phyloP scores from a whole-genome alignment of 2,888 invertebrate species.

The Nomada ruficornis region DNA sequence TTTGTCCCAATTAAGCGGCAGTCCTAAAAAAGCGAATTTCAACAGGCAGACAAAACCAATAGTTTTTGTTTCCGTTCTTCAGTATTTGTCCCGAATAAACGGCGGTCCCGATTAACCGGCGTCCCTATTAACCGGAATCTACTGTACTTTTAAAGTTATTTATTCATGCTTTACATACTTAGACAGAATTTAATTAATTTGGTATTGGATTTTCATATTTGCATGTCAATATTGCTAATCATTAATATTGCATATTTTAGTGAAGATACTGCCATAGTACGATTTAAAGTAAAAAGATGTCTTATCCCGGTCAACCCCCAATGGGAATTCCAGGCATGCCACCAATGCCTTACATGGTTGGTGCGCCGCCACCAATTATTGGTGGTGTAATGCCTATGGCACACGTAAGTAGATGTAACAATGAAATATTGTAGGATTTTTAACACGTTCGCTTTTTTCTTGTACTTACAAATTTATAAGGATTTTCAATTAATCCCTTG shows the following conservation, averaged over 20 bases:
- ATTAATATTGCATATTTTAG: slow-evolving; percentile 48
- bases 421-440: slow-evolving; percentile 14
- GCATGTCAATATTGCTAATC: background rate
- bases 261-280: slow-evolving; percentile 39
- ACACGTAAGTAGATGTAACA: slow-evolving; percentile 87
- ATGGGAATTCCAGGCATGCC: slow-evolving; percentile 90
- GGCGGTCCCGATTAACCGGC: too few species aligned
- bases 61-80: too few species aligned
- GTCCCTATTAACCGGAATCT: too few species aligned
- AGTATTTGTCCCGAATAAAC: too few species aligned
- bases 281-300: slow-evolving; percentile 86
- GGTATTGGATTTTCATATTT: background rate
- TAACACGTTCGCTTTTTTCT: slow-evolving; percentile 50
- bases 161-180: background rate
- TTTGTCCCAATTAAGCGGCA: too few species aligned
- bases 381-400: slow-evolving; percentile 90
- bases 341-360: slow-evolving; percentile 87
- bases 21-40: too few species aligned
- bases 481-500: slow-evolving; percentile 3
- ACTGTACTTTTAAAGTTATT: background rate
- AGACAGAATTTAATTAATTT: too few species aligned
- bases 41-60: too few species aligned
- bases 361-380: slow-evolving; percentile 89
- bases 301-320: slow-evolving; percentile 94
- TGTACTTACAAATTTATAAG: slow-evolving; percentile 25